Percentiles rank a stretch among this genome's conserved stretches.
Conservation (phyloP, 2,113 vertebrate species). For the Cyanistes caeruleus region DNA sequence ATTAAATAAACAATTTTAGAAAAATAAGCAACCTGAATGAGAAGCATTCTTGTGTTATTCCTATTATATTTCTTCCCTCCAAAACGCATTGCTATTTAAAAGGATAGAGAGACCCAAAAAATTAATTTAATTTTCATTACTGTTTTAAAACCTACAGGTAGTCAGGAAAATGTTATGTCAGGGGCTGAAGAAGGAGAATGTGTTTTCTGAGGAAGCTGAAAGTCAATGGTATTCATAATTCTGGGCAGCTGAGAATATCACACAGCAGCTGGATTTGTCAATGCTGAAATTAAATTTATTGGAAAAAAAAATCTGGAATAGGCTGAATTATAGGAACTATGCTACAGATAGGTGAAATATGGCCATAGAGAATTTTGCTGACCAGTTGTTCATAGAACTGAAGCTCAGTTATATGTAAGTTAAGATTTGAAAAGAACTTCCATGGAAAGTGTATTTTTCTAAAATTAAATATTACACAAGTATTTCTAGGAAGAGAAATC, state of each 20-base stretch:
- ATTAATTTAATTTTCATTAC: neutral
- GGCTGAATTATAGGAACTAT: neutral
- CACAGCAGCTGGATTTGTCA: neutral
- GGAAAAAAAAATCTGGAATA: neutral
- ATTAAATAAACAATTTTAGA: slow-evolving; percentile 33
- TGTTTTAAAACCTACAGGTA: neutral
- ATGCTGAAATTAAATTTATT: neutral
- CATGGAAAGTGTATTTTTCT: neutral
- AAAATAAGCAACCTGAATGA: neutral
- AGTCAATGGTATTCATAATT: neutral
- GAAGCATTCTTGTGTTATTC: neutral
- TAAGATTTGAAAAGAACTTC: neutral
- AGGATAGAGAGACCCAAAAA: neutral
- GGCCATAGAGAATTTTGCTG: neutral
- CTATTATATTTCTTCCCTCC: neutral
- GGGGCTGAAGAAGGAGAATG: neutral
- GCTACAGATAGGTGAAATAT: neutral
- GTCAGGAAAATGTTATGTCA: neutral
- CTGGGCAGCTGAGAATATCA: neutral
- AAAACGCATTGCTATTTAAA: neutral
- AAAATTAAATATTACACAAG: neutral
- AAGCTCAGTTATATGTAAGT: neutral
- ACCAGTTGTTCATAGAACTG: neutral
- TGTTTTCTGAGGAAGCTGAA: neutral
- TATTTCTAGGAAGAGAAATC: neutral